phyloP scores from a whole-genome alignment of 2,888 invertebrate genomes.

The Luperina testacea region DNA sequence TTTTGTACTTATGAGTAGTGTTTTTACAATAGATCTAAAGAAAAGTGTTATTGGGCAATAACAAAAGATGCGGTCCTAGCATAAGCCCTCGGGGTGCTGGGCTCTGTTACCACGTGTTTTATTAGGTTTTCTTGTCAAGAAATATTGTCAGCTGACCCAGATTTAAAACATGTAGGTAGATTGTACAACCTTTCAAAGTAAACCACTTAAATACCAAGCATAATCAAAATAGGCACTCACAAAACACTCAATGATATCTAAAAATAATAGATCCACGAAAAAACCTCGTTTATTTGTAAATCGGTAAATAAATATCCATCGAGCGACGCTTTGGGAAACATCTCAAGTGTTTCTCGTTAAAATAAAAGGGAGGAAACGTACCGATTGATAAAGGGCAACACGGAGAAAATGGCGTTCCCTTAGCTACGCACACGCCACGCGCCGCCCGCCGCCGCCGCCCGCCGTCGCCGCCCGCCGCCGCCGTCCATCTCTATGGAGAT shows the following conservation, averaged over 20 bases:
- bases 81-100: neutral
- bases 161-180: neutral
- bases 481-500: constrained; percentile 48
- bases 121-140: neutral
- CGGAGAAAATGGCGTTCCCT: constrained; percentile 66
- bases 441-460: neutral
- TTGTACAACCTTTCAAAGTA: neutral
- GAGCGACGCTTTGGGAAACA: constrained; percentile 56
- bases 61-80: neutral
- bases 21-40: neutral
- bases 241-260: constrained; percentile 27
- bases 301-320: constrained; percentile 63
- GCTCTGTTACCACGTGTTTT: neutral
- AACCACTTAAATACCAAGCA: neutral
- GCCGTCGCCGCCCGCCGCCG: neutral
- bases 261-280: constrained; percentile 43
- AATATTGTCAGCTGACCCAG: neutral
- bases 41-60: neutral
- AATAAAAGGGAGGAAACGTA: constrained; percentile 74
- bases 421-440: constrained; percentile 4
- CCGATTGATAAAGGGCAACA: constrained; percentile 79
- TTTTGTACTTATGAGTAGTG: neutral
- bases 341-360: constrained; percentile 77
- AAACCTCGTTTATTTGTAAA: constrained; percentile 59
- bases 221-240: constrained; percentile 37